Conservation (phyloP, 2,113 vertebrate species). For the Mola mola region DNA sequence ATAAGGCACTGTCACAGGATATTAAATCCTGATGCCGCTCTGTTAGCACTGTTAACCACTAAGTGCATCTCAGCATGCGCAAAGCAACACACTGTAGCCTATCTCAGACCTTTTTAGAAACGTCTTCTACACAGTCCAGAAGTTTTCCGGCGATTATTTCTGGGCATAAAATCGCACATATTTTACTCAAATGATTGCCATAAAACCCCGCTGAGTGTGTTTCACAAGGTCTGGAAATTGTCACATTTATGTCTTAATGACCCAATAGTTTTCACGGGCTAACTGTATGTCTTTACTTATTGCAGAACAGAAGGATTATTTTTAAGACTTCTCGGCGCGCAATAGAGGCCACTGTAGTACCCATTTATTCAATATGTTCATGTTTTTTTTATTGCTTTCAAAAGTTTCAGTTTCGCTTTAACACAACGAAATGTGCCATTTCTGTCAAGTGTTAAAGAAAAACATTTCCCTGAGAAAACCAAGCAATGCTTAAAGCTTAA, state of each 20-base stretch:
- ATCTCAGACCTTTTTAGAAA: constrained; percentile 39
- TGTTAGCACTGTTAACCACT: constrained; percentile 42
- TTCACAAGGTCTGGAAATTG: constrained; percentile 65
- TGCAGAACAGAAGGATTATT: constrained; percentile 28
- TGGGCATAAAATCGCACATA: constrained; percentile 65
- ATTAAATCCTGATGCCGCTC: constrained; percentile 52
- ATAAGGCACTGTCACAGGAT: constrained; percentile 59
- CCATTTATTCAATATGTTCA: not conserved
- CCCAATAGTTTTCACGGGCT: constrained; percentile 44
- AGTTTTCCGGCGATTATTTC: constrained; percentile 74
- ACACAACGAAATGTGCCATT: too few species aligned
- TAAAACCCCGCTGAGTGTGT: constrained; percentile 44
- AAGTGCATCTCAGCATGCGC: constrained; percentile 37
- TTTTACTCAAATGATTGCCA: constrained; percentile 52
- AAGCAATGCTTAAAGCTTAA: constrained; percentile 53
- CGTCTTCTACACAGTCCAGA: constrained; percentile 64
- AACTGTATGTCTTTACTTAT: constrained; percentile 40
- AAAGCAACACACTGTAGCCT: constrained; percentile 41
- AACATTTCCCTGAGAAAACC: too few species aligned
- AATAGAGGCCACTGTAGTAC: not conserved
- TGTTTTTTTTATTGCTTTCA: not conserved
- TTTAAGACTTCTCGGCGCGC: not conserved
- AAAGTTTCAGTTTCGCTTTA: too few species aligned
- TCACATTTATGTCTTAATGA: constrained; percentile 55
- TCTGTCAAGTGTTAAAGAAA: too few species aligned